These are phyloP conservation scores for Phragmatobia fuliginosa DNA, from an alignment of 2,888 invertebrate genomes.

Conservation along the genomic window DNA sequence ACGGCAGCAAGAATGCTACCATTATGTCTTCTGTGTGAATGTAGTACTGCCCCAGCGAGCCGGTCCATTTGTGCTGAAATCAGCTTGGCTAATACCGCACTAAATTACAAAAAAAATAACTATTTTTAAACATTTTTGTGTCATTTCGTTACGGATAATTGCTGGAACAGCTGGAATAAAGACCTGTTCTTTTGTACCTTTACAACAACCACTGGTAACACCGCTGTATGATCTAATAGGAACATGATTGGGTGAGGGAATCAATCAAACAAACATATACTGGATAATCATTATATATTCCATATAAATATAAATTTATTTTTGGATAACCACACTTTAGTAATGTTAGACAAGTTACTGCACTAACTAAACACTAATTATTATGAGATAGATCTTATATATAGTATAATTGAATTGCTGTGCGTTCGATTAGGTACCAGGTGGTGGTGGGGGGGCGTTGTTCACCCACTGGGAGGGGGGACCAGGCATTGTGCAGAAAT, in stretches of 20 bases:
- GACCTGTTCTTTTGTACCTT: too few species aligned
- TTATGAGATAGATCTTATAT: conserved; percentile 55
- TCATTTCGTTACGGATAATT: too few species aligned
- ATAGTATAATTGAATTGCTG: conserved; percentile 31
- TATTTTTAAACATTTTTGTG: too few species aligned
- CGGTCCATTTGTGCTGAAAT: too few species aligned
- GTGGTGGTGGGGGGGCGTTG: conserved; percentile 74
- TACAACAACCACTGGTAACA: too few species aligned
- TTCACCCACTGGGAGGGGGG: conserved; percentile 70
- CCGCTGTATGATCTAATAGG: not conserved
- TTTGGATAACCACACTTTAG: conserved; percentile 84
- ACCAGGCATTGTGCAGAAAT: conserved; percentile 60
- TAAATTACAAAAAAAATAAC: too few species aligned
- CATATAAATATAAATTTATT: conserved; percentile 82
- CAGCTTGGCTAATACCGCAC: too few species aligned
- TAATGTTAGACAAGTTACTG: conserved; percentile 70
- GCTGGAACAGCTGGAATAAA: too few species aligned
- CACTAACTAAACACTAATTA: conserved; percentile 63
- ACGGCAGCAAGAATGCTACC: too few species aligned
- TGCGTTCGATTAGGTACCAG: conserved; percentile 71
- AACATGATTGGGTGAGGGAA: not conserved
- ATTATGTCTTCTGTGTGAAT: too few species aligned
- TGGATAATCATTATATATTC: conserved; percentile 73
- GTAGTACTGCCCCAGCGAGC: too few species aligned
- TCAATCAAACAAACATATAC: conserved; percentile 46